Base-by-base conservation (phyloP, 2,113 vertebrate genomes). In the Amblyopsis rosae region DNA sequence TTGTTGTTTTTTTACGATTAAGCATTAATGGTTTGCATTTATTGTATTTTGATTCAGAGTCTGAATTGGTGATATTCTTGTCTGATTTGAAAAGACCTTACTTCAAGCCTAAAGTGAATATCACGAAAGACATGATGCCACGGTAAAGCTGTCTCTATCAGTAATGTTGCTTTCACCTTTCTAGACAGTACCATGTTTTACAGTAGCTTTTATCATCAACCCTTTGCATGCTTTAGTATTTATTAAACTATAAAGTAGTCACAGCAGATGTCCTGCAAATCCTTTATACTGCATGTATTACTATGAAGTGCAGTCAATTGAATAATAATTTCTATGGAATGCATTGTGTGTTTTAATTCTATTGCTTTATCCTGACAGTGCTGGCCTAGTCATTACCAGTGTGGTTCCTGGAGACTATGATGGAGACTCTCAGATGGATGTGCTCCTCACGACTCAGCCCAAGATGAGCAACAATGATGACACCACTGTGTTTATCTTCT, bases 351-450 rank as follows among this genome's bases (percentile, higher is more conserved):
- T 11, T 45, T 5, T 59, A 9, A 59, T 32, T 9, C 33, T 51
- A 32, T 62, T 33, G 8, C 8, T 9, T 58, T 7, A 41, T 41
- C 35, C 35, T 41, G 35, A 41, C 76, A 70, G 77, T 67, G 92
- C 91, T 35, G 65, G 84, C 55, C 59, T 89, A 17, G 17, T 84
- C 54, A 94, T 99, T 88, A 98, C 94, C 61, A 94, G 96, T 55
- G 95, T 98, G 35, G 96, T 97, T 65, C 97, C 98, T n/a, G 98
- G 96, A 50, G 98, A 99, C 90, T 98, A 96, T 57, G 94, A 99
- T 84, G 97, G 98, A 63, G 97, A 99, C 87, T 99, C 96, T 46
- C 96, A 99, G 87, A 99, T 99, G 98, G 97, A 99, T 79, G 95
- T 96, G 12, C 94, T 99, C 6, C 89, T 99, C 47, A 98, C 96